These are phyloP conservation scores for Drepanosiphum platanoidis DNA, from an alignment of 2,888 invertebrate species.

Conservation along the genomic window DNA sequence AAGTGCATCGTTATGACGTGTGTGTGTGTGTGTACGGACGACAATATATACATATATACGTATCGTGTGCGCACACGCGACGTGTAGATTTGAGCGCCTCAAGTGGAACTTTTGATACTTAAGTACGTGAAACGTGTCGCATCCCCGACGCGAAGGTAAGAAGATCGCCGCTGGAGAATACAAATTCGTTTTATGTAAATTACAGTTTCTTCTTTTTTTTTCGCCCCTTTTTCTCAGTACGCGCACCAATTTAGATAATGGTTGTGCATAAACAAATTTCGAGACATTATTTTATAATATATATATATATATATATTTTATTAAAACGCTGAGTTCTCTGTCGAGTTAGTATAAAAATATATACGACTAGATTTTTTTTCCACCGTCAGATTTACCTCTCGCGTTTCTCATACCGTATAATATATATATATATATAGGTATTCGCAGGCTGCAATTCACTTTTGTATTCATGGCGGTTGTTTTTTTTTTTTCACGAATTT, in stretches of 20 bases:
- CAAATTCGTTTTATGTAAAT: conserved; percentile 58
- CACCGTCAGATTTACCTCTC: neutral
- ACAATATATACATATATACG: no score
- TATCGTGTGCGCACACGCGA: neutral
- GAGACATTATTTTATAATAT: conserved; percentile 46
- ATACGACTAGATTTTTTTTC: conserved; percentile 9
- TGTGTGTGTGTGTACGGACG: neutral
- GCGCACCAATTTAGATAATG: conserved; percentile 54
- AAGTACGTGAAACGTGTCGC: conserved; percentile 6
- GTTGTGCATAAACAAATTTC: conserved; percentile 38
- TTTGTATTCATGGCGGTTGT: conserved; percentile 23
- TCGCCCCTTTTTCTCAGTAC: neutral
- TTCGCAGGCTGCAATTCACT: neutral
- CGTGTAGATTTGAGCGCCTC: conserved; percentile 1
- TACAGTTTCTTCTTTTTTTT: neutral
- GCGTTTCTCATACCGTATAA: neutral
- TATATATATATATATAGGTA: neutral
- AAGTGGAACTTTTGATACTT: conserved; percentile 24
- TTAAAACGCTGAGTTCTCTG: neutral
- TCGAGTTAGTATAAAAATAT: neutral
- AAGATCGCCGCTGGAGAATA: conserved; percentile 41
- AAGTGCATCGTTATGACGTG: neutral
- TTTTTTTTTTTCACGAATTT: conserved; percentile 37
- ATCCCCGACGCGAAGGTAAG: neutral
- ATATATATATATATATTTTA: conserved; percentile 24